Conservation (phyloP, 2,888 invertebrate genomes). For the Microctonus hyperodae region DNA sequence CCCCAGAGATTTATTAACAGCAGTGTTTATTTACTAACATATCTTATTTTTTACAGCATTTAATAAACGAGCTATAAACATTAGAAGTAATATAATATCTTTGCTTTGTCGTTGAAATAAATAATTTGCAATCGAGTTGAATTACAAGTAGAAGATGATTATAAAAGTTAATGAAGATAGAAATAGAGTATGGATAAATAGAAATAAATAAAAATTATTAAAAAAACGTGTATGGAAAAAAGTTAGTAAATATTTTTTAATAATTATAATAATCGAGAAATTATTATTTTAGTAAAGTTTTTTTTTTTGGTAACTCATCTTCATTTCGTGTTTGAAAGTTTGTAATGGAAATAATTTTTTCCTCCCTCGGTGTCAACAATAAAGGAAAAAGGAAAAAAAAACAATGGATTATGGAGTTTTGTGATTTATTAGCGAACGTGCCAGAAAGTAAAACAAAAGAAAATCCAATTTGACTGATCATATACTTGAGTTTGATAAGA, state of each 20-base stretch:
- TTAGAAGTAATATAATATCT: background rate
- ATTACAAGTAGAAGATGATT: background rate
- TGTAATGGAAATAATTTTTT: background rate
- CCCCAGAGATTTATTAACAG: background rate
- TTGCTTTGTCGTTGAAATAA: no score
- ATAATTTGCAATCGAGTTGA: background rate
- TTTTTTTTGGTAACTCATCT: background rate
- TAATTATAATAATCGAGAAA: no score
- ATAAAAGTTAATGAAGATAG: background rate
- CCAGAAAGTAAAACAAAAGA: background rate
- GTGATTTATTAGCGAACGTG: background rate
- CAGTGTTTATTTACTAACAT: background rate
- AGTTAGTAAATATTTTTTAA: no score
- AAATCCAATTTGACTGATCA: slow-evolving; percentile 2
- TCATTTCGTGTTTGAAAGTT: background rate
- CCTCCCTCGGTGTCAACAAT: background rate
- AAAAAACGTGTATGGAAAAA: no score
- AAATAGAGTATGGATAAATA: background rate
- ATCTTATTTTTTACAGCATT: background rate
- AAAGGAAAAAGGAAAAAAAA: background rate
- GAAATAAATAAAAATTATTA: background rate
- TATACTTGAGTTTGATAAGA: background rate
- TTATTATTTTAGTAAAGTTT: no score
- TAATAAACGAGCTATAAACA: background rate
- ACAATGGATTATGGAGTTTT: background rate